Base-by-base conservation (phyloP, 2,113 vertebrate species). In the Rhinichthys klamathensis region DNA sequence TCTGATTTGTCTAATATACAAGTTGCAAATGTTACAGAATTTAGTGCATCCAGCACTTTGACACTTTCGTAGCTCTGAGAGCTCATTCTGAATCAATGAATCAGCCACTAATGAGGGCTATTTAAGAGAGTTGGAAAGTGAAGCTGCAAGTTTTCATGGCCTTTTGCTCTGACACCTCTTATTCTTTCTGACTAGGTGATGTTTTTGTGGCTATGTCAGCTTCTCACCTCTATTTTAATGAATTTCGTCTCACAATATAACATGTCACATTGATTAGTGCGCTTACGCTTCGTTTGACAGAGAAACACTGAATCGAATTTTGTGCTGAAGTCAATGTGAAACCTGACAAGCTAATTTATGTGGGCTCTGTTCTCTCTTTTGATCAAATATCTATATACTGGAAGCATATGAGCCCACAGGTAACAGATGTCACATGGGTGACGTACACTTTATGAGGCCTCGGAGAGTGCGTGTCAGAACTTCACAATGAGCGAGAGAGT, bases 51-150 rank as follows among this genome's bases (percentile, higher is more conserved):
- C 56, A n/a, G 44, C 54, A 25, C 4, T 1, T 10, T 49, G 77
- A 74, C 16, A 11, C 25, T 44, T 49, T n/a, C 21, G 6, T 72
- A 61, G 18, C 77, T 80, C 35, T 46, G 4, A 30, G 44, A 46
- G 67, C 67, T 80, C 76, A 80, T 41, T 69, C 44, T n/a, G 41
- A 80, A 85, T 85, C 65, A 74, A 85, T 85, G 25, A 63, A 74
- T 85, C 69, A 73, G 67, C 54, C 38, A 16, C 77, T 85, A 85
- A 85, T 85, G 84, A 72, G 60, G 76, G 23, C 4, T 74, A 30
- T 78, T 80, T 79, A 70, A 80, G 35, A 69, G n/a, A 56, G 18
- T 44, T 46, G 16, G 54, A 60, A 85, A 46, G 77, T 49, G 41
- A 49, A 74, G 38, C 77, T 85, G 41, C 21, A 46, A 25, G 70